Conservation (phyloP, 1,140 invertebrate genomes). For the Hycleus cichorii region DNA sequence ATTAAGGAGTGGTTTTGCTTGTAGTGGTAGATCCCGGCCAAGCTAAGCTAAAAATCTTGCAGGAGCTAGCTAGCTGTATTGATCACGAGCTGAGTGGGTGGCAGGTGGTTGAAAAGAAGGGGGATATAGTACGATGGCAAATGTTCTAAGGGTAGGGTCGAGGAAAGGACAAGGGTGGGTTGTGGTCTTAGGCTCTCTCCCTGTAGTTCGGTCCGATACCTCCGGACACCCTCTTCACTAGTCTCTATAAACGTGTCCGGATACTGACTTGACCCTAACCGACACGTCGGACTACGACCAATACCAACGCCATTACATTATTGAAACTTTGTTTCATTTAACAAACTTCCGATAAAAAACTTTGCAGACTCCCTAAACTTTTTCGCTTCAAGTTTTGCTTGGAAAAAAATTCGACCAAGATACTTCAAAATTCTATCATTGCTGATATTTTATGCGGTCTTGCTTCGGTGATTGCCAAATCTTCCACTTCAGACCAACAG, state of each 20-base stretch:
- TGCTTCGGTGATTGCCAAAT: conserved; percentile 8
- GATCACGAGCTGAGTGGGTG: conserved; percentile 32
- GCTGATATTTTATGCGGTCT: background rate
- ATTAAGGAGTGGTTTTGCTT: conserved; percentile 39
- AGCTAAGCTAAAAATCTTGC: conserved; percentile 40
- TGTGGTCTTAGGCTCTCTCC: conserved; percentile 39
- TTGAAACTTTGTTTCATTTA: background rate
- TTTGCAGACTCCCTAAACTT: background rate
- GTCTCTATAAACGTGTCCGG: no score
- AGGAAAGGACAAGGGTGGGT: conserved; percentile 40
- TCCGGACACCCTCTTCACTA: conserved; percentile 14
- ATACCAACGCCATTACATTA: background rate
- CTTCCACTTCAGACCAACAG: background rate
- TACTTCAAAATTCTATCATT: background rate
- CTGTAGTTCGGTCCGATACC: conserved; percentile 31
- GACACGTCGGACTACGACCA: background rate
- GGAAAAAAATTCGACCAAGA: no score
- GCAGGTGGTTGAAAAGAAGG: conserved; percentile 18
- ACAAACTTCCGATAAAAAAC: background rate
- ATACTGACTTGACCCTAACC: conserved; percentile 20
- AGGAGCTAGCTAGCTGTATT: conserved; percentile 40
- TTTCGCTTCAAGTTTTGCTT: background rate
- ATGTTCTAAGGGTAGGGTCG: conserved; percentile 36
- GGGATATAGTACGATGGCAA: conserved; percentile 10
- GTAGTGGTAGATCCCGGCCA: conserved; percentile 33